Evolutionary conservation across 2,113 vertebrate genomes (phyloP).

Genomic region (Chionis minor): DNA sequence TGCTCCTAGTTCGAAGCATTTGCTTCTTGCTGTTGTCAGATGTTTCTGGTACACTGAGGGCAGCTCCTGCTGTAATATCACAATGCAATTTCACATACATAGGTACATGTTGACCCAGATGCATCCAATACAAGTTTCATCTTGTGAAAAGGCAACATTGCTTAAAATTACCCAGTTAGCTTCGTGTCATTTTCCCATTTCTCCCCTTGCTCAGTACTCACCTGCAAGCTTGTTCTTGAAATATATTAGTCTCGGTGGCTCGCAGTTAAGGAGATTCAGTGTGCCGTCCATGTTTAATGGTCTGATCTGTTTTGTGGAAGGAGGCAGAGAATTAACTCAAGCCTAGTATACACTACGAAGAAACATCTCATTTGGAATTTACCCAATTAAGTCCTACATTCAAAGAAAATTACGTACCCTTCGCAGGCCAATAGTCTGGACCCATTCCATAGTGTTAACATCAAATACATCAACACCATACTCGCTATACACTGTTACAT

Average conservation of each 20-base stretch:
- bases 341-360: background rate
- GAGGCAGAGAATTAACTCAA: conserved; percentile 12
- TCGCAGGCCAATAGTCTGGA: conserved; percentile 92
- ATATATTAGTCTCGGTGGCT: conserved; percentile 90
- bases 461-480: conserved; percentile 96
- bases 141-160: background rate
- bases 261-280: conserved; percentile 88
- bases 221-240: conserved; percentile 89
- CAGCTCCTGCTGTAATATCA: conserved; percentile 71
- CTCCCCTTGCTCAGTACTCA: conserved; percentile 37
- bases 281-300: conserved; percentile 91
- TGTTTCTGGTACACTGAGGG: conserved; percentile 89
- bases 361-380: background rate
- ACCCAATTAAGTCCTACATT: background rate
- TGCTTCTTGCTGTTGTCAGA: conserved; percentile 92
- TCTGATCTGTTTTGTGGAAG: conserved; percentile 78
- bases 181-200: background rate
- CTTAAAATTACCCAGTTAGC: background rate
- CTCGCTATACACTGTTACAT: conserved; percentile 93
- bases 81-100: background rate
- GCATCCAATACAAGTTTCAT: background rate
- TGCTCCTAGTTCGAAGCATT: conserved; percentile 96
- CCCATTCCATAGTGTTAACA: conserved; percentile 90
- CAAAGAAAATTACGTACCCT: conserved; percentile 75
- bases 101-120: background rate